Percentiles rank a stretch among this genome's conserved stretches.
phyloP scores from a whole-genome alignment of 2,113 vertebrate species.

The Brachionichthys hirsutus region DNA sequence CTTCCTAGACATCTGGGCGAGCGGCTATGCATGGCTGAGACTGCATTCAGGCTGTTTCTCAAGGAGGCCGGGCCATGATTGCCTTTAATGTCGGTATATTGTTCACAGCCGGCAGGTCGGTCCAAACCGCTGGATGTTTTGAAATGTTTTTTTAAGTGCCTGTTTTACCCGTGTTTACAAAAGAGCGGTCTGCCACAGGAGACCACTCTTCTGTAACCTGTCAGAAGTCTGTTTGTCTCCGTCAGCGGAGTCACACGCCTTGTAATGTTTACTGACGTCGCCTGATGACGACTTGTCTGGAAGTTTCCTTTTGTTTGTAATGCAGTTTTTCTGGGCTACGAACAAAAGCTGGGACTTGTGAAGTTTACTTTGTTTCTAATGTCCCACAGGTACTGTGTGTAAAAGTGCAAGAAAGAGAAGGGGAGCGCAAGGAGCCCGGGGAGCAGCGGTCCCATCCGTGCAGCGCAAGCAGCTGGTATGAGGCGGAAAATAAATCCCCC shows the following conservation, averaged over 20 bases:
- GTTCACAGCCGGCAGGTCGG: conserved; percentile 46
- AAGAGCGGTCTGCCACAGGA: conserved; percentile 11
- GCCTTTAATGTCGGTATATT: conserved; percentile 38
- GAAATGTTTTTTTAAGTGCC: conserved; percentile 25
- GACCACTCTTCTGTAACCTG: conserved; percentile 47
- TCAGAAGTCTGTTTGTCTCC: conserved; percentile 39
- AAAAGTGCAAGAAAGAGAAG: conserved; percentile 39
- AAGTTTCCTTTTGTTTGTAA: conserved; percentile 6
- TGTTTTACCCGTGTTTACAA: conserved; percentile 49
- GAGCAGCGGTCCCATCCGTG: conserved; percentile 62
- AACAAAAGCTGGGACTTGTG: neutral
- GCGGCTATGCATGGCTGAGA: conserved; percentile 12
- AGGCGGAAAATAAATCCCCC: conserved; percentile 60
- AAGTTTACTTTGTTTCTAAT: conserved; percentile 27
- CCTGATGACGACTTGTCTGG: conserved; percentile 13
- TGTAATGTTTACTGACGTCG: conserved; percentile 1
- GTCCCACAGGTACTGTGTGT: conserved; percentile 55
- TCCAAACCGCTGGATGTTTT: conserved; percentile 57
- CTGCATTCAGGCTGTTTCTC: conserved; percentile 2
- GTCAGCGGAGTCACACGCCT: conserved; percentile 30
- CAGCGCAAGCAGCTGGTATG: conserved; percentile 69
- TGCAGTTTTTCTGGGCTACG: neutral
- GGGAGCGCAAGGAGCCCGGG: conserved; percentile 55
- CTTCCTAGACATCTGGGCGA: conserved; percentile 23
- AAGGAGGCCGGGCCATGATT: conserved; percentile 25